Evolutionary conservation across 2,888 invertebrate genomes (phyloP).

Genomic region (Homarus gammarus): DNA sequence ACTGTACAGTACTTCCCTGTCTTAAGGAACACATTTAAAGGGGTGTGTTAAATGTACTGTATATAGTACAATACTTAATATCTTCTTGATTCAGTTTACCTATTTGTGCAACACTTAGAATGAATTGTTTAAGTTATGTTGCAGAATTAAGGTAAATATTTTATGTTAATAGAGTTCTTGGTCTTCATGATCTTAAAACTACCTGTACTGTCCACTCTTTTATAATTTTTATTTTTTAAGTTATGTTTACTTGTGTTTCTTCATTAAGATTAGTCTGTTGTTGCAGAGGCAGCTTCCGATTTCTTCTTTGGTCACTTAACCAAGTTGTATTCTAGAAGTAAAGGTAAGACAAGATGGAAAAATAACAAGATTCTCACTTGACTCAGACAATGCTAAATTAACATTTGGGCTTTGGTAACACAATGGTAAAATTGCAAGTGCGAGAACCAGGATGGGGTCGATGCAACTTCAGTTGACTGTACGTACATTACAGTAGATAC

Average conservation of each 20-base stretch:
- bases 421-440: too few species aligned
- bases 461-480: too few species aligned
- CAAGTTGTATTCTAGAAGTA: conserved; percentile 6
- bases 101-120: too few species aligned
- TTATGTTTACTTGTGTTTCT: not conserved
- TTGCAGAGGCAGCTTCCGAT: conserved; percentile 19
- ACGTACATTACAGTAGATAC: too few species aligned
- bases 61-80: too few species aligned
- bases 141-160: not conserved
- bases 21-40: too few species aligned
- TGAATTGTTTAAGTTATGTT: not conserved
- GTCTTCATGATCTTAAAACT: not conserved
- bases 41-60: too few species aligned
- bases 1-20: too few species aligned
- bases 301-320: conserved; percentile 2
- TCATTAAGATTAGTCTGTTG: conserved; percentile 2
- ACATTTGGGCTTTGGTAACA: not conserved
- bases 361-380: not conserved
- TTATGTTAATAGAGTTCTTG: not conserved
- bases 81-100: too few species aligned
- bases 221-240: not conserved
- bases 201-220: too few species aligned
- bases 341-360: conserved; percentile 26
- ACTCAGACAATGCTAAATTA: not conserved
- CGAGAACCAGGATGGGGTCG: too few species aligned